Base-by-base conservation (phyloP, 2,113 vertebrate genomes). In the Chroicocephalus ridibundus region DNA sequence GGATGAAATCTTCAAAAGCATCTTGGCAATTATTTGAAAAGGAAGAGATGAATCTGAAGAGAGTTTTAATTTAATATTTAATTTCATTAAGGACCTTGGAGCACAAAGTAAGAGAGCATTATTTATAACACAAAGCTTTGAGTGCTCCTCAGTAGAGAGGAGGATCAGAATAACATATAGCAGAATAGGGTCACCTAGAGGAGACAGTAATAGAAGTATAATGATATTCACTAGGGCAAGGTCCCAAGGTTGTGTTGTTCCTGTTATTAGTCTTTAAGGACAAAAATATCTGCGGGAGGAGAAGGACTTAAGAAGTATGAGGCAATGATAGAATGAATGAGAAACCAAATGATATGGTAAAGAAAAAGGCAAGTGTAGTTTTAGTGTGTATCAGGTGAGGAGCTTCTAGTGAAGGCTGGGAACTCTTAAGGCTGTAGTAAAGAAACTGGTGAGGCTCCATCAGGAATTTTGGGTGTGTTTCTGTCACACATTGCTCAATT, bases 21-120 rank as follows among this genome's bases (percentile, higher is more conserved):
- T 60, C 47, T 89, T 92, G 52, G 65, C 65, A 97, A 97, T 96
- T 95, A 95, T 96, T 94, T 94, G 86, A 91, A 93, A 97, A 93
- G 80, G 91, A 95, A 94, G 77, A 89, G 52, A 95, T 76, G 69
- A 93, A 87, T 94, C 57, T 97, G 91, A 96, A 96, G 94, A 96
- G 95, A 94, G 91, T 93, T 96, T 93, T 96, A 97, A 94, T 94
- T 96, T 96, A 96, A 94, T 95, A 96, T 95, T 97, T 96, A 95
- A 96, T 95, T 95, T 96, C 64, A 93, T 96, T 96, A 97, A 96
- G 95, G 77, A 93, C 84, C 84, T 93, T 97, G 91, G 84, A 96
- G 94, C 83, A 96, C 91, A 84, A 96, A 95, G 76, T 82, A 84
- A 91, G 95, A 96, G 94, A 87, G 65, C 69, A 94, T 96, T 96